Percentiles rank a stretch among this genome's conserved stretches.
These are phyloP conservation scores for Pseudois nayaur DNA, from an alignment of 2,113 vertebrate species.

Conservation along the genomic window DNA sequence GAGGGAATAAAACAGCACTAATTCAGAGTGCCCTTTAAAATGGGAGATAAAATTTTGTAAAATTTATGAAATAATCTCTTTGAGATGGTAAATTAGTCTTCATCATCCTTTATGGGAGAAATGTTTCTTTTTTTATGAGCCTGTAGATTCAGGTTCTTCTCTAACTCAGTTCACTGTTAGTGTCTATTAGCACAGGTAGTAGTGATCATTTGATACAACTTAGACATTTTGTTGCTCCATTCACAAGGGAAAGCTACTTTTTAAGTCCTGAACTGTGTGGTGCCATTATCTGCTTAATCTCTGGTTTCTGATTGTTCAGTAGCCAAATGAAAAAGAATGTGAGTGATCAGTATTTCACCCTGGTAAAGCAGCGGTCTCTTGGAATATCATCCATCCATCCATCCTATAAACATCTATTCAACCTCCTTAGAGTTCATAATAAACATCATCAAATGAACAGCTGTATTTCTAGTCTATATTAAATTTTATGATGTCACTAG, in stretches of 20 bases:
- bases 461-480: background rate
- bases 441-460: background rate
- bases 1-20: background rate
- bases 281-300: background rate
- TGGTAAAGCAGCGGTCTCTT: background rate
- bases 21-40: background rate
- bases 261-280: background rate
- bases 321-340: background rate
- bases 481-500: background rate
- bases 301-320: background rate
- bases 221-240: background rate
- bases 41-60: background rate
- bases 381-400: background rate
- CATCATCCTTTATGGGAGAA: background rate
- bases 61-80: background rate
- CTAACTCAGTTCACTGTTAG: background rate
- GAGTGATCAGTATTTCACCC: background rate
- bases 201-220: background rate
- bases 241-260: background rate
- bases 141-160: background rate
- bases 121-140: background rate
- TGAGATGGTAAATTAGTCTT: background rate
- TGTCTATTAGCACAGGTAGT: background rate
- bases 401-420: background rate
- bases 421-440: background rate